phyloP scores from a whole-genome alignment of 1,140 invertebrate genomes.

The Bombus ignitus region DNA sequence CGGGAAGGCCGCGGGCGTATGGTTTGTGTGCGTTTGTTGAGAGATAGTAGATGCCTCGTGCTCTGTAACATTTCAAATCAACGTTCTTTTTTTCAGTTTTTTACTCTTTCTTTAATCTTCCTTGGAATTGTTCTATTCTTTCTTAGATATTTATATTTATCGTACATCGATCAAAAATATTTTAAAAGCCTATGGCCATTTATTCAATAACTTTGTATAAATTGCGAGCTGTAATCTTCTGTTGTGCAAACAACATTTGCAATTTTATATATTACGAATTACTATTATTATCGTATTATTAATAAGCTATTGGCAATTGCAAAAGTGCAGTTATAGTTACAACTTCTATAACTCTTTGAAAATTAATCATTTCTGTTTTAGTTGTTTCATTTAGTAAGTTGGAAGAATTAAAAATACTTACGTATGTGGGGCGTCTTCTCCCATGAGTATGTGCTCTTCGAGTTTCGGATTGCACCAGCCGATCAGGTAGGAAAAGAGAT shows the following conservation, averaged over 20 bases:
- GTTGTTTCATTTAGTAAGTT: too few relatives aligned
- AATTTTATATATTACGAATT: too few relatives aligned
- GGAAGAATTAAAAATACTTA: conserved; percentile 78
- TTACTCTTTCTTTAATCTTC: not conserved
- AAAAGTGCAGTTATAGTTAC: too few relatives aligned
- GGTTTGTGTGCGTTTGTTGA: conserved; percentile 92
- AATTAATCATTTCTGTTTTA: too few relatives aligned
- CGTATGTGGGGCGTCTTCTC: conserved; percentile 89
- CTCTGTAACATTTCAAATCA: conserved; percentile 81
- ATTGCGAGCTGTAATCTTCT: too few relatives aligned
- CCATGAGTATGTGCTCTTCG: conserved; percentile 91
- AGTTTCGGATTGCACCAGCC: conserved; percentile 91
- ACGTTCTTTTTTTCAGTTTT: not conserved
- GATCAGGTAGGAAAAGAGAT: conserved; percentile 90
- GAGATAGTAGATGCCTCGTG: conserved; percentile 92
- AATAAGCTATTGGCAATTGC: too few relatives aligned
- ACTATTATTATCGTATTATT: not conserved
- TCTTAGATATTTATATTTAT: too few relatives aligned
- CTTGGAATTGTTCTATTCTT: not conserved
- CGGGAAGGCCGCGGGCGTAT: conserved; percentile 91
- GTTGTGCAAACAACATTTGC: too few relatives aligned
- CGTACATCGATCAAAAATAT: too few relatives aligned
- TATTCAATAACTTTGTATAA: too few relatives aligned
- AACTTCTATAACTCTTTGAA: too few relatives aligned
- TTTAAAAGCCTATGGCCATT: too few relatives aligned